Evolutionary conservation across 2,113 vertebrate genomes (phyloP), one percentile per base, ranked within the genome.

Genomic region (Abramis brama): DNA sequence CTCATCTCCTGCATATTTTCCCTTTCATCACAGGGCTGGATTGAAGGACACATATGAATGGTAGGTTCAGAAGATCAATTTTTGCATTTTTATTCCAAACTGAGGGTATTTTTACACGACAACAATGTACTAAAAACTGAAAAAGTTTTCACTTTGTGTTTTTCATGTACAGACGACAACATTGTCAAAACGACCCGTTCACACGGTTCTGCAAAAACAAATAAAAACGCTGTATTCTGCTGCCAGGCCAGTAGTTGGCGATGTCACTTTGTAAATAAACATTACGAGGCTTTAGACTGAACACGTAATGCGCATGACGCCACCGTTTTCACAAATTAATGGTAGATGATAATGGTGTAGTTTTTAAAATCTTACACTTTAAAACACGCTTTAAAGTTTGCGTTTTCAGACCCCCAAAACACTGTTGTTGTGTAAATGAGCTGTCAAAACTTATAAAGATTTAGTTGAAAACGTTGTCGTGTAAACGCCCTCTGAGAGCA

Each of bases 41-140:
- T 93, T 98, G 27, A n/a, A 91, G 33, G 94, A 97, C 45, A 68
- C 92, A 66, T 99, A 98, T 91, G 94, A 94, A 89, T 99, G 98
- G 98, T 99, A 97, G 97, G 94, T 86, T 60, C 15, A 27, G 60
- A 21, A 43, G 10, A 57, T 36, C 25, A 8, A n/a, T 50, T 33
- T 15, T 8, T 75, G 19, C 68, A 0, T 36, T 70, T 68, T 36
- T 21, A 21, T 39, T 70, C 30, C 7, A 70, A 7, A 36, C 17
- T 21, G 33, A 33, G 15, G 64, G 15, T 13, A 13, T 5, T 6
- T 33, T 23, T 66, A 33, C 64, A 64, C 1, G 1, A 52, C 5
- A 5, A 27, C 11, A 64, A 12, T 5, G 21, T 73, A 71, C 68
- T 36, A 39, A 71, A 36, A 73, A 73, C 43, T 10, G 43, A 43